Evolutionary conservation across 2,797 vertebrate species (phyloP), one percentile per base, ranked within the genome.

Genomic region (Neosalanx taihuensis): DNA sequence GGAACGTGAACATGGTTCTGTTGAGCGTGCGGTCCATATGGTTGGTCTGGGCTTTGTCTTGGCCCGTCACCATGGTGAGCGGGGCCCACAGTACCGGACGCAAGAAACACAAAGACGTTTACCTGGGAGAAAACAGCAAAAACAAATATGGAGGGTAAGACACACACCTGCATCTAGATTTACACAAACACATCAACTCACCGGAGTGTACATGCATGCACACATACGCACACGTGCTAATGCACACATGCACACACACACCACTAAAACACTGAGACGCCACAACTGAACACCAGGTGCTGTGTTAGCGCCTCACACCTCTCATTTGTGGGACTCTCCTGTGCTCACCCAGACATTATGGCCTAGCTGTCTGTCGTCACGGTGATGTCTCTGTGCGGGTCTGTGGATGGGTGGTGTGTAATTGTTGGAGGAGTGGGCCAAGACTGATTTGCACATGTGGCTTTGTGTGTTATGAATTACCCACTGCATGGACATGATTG

Each of bases 111-210:
- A 92, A 92, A 78, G 92, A 93, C 64, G 83, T 93, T 6, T 90
- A 91, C 53, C 81, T 92, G 12, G 87, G 87, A 9, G 92, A 92
- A 41, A 90, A 91, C 69, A 86, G 85, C 88, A 92, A 90, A 83
- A 90, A 92, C 85, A 90, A 86, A 80, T 92, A 92, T 5, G 85
- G 86, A 85, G 87, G 93, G 93, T 93, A 81, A 92, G 90, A 18
- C 29, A 41, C 41, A n/a, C 3, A 20, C 20, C 12, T 1, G 1
- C 20, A 30, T 37, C 31, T 18, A 1, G 37, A 17, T 10, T 41
- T 10, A 56, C 7, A 33, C 71, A 66, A 3, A 51, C 71, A 12
- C 33, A 66, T 3, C 18, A 63, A n/a, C 33, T 35, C 31, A 46
- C 41, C 7, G 41, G 1, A 46, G 41, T 3, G 41, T 12, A 46